A percentile compares a stretch with the other conserved stretches of the same genome.
Conservation (phyloP, 1,140 invertebrate species). For the Homarus americanus region DNA sequence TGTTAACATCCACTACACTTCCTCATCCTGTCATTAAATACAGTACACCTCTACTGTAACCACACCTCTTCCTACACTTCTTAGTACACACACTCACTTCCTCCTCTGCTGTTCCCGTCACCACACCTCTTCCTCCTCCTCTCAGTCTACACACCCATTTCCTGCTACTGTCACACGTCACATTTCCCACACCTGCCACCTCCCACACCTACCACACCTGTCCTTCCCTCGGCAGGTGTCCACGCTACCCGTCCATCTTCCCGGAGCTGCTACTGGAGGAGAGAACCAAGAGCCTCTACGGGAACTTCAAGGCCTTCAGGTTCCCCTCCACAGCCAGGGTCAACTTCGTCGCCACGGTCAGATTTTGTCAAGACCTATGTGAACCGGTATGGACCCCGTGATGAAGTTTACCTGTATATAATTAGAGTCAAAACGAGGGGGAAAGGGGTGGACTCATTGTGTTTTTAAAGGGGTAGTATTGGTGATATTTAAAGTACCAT, state of each 20-base stretch:
- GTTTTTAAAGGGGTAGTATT: too few species aligned
- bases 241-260: slow-evolving; percentile 80
- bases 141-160: too few species aligned
- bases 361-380: slow-evolving; percentile 80
- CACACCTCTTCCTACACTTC: background rate
- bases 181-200: too few species aligned
- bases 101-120: too few species aligned
- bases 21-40: background rate
- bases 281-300: slow-evolving; percentile 78
- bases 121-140: too few species aligned
- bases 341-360: slow-evolving; percentile 81
- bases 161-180: too few species aligned
- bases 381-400: slow-evolving; percentile 77
- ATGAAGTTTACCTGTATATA: too few species aligned
- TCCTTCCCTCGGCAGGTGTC: slow-evolving; percentile 78
- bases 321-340: slow-evolving; percentile 81
- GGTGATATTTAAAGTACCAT: too few species aligned
- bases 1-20: background rate
- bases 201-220: too few species aligned
- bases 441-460: too few species aligned
- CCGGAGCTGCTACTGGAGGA: slow-evolving; percentile 79
- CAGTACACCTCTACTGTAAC: background rate
- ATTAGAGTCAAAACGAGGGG: too few species aligned
- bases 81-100: too few species aligned
- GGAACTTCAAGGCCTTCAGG: slow-evolving; percentile 81